phyloP scores from a whole-genome alignment of 1,140 invertebrate species.

The Nasonia giraulti region DNA sequence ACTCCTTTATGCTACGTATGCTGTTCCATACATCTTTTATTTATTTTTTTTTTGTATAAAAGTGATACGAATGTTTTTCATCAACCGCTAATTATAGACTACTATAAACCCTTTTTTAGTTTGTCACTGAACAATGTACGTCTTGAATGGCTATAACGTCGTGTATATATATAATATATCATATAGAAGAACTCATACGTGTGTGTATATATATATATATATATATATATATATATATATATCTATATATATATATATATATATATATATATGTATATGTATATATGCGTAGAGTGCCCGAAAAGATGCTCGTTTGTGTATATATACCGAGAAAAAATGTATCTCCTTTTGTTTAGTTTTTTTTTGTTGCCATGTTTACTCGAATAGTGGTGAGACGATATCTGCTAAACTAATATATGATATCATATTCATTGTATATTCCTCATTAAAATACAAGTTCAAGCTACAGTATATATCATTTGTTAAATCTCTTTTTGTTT shows the following conservation, averaged over 20 bases:
- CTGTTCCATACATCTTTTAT: not conserved
- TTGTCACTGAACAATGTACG: conserved; percentile 29
- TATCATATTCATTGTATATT: conserved; percentile 29
- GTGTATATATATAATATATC: not conserved
- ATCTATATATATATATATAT: not conserved
- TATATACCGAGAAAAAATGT: not conserved
- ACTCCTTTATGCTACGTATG: conserved; percentile 3
- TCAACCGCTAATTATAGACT: conserved; percentile 30
- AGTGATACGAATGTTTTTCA: conserved; percentile 47
- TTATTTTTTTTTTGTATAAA: conserved; percentile 51
- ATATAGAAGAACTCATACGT: not conserved
- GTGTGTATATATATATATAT: too few species aligned
- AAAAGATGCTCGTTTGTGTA: conserved; percentile 11
- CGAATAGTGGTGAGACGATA: conserved; percentile 39
- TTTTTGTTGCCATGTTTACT: conserved; percentile 24
- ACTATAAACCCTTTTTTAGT: conserved; percentile 32
- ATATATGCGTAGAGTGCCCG: not conserved
- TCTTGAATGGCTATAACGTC: conserved; percentile 2
- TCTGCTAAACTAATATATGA: conserved; percentile 8
- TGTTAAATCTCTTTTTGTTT: not conserved
- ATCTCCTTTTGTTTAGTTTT: not conserved
- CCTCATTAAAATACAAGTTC: conserved; percentile 41
- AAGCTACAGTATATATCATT: conserved; percentile 49
- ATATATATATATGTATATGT: not conserved
- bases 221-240: not conserved